Percentiles rank a stretch among this genome's conserved stretches.
phyloP scores from a whole-genome alignment of 2,113 vertebrate species.

The Periophthalmus modestus region DNA sequence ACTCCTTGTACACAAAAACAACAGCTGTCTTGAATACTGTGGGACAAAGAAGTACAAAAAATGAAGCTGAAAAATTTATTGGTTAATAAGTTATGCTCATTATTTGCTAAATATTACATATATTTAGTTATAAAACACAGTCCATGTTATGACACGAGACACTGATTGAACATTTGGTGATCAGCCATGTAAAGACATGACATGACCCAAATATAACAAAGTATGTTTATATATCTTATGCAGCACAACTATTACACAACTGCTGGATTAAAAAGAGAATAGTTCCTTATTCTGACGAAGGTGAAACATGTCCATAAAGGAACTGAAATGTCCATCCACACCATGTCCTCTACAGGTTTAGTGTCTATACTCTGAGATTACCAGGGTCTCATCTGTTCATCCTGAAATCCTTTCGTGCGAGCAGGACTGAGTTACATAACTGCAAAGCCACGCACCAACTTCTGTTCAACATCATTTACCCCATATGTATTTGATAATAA shows the following conservation, averaged over 20 bases:
- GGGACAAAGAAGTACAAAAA: slow-evolving; percentile 1
- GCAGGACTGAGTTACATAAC: slow-evolving; percentile 21
- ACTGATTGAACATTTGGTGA: neutral
- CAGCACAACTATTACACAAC: neutral
- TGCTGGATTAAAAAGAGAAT: neutral
- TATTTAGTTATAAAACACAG: neutral
- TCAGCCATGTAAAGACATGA: neutral
- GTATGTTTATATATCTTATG: neutral
- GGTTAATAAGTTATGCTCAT: neutral
- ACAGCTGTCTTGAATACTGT: slow-evolving; percentile 96
- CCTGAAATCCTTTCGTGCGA: slow-evolving; percentile 24
- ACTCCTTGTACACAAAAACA: slow-evolving; percentile 94
- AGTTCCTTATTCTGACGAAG: neutral
- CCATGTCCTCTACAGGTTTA: neutral
- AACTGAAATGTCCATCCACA: neutral
- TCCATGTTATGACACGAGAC: neutral
- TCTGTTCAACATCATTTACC: neutral
- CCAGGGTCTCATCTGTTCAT: slow-evolving; percentile 1
- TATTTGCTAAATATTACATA: neutral
- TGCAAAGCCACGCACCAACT: neutral
- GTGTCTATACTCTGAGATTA: neutral
- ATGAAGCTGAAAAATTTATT: neutral
- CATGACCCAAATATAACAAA: neutral
- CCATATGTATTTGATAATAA: neutral
- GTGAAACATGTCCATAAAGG: neutral